Base-by-base conservation (phyloP, 2,888 invertebrate genomes). In the Ptychoptera albimana region DNA sequence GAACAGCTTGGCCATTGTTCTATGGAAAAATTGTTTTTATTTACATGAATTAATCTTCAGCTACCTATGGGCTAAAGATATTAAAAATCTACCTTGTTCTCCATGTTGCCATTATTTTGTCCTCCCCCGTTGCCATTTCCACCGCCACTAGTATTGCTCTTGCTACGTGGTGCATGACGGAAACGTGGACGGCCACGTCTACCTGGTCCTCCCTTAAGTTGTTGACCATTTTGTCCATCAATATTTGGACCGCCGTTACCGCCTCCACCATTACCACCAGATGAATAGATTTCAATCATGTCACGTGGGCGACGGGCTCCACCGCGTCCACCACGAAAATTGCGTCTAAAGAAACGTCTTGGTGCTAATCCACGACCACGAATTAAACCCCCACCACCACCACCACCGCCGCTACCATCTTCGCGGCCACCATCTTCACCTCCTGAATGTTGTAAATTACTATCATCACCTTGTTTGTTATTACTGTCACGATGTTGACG, bases 261-360 rank as follows among this genome's bases (percentile, higher is more conserved):
- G 12, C 16, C 34, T 15, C 61, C 60, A 51, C 36, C 23, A 12
- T 29, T 37, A 38, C 58, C 60, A 50, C 58, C 59, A 49, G 55
- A 51, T 39, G 55, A 53, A 44, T 55, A 48, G 43, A 57, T 57
- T 48, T 47, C 47, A 48, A 59, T 57, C 46, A 60, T 59, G 30
- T 57, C 57, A 15, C 51, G 49, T 42, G 50, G 50, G 6, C 42
- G 39, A 15, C 49, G 39, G 10, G 42, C 44, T 10, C 49, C 48
- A 31, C 50, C 46, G 8, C 47, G 54, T 52, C 78, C 77, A 40
- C 79, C 78, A 51, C 79, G 77, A 71, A 76, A 79, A 61, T 82
- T 82, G 53, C 79, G 78, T 56, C 79, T 80, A 77, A 77, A 82
- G 66, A 77, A 82, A 56, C 80, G 74, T 57, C 72, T 68, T 49